Percentiles rank a stretch among this genome's conserved stretches.
These are phyloP conservation scores for Oncorhynchus nerka DNA, from an alignment of 2,113 vertebrate species.

Conservation along the genomic window DNA sequence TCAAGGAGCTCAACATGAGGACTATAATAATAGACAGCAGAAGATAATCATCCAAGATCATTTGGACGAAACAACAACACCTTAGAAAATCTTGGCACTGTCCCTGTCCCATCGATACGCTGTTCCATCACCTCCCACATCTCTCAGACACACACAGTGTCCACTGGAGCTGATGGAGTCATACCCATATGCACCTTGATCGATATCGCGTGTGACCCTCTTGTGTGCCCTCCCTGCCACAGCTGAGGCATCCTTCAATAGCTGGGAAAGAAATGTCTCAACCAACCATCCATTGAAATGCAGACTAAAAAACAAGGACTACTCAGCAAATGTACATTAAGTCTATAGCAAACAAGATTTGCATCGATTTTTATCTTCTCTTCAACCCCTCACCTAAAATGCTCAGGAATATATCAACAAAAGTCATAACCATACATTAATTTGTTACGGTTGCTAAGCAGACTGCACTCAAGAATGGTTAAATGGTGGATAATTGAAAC, in stretches of 20 bases:
- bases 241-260: slow-evolving; percentile 34
- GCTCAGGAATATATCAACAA: neutral
- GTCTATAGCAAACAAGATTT: neutral
- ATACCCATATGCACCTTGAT: slow-evolving; percentile 36
- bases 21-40: no score
- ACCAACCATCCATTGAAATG: slow-evolving; percentile 34
- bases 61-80: no score
- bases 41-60: no score
- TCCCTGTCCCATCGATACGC: slow-evolving; percentile 5
- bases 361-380: neutral
- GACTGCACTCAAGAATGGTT: no score
- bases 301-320: neutral
- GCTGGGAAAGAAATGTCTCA: slow-evolving; percentile 30
- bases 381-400: neutral
- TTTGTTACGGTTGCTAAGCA: no score
- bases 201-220: slow-evolving; percentile 29
- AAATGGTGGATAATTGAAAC: no score
- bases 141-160: slow-evolving; percentile 13
- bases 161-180: slow-evolving; percentile 23
- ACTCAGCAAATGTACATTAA: neutral
- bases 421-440: no score
- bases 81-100: no score
- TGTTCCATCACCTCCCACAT: slow-evolving; percentile 14
- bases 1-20: no score
- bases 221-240: slow-evolving; percentile 2